Base-by-base conservation (phyloP, 2,888 invertebrate species). In the Peribatodes rhomboidaria region DNA sequence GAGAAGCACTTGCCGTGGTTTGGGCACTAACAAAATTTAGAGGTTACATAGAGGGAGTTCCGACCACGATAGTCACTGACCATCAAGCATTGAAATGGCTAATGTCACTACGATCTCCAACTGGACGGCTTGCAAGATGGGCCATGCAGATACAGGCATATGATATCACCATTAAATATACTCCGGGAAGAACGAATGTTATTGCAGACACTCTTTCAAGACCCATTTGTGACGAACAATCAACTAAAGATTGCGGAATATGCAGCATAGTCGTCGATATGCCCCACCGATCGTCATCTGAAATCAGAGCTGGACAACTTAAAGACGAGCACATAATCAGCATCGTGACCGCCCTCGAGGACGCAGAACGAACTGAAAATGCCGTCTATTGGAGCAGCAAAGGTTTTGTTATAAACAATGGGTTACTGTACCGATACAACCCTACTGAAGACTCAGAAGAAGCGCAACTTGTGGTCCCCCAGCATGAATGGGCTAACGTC, bases 111-210 rank as follows among this genome's bases (percentile, higher is more conserved):
- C 82, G 83, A 55, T 75, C 86, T 13, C 81, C 83, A 0, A 74
- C 79, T 3, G 87, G 85, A 1, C 67, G 90, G 35, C 67, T 93
- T 1, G 85, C 84, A 0, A 62, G 89, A 46, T 93, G 90, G 91
- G 83, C 84, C 0, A 56, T 90, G 2, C 58, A 63, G 4, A 64
- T 93, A 1, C 83, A 87, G 65, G 70, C n/a, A n/a, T n/a, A 81
- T 65, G 75, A 87, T 37, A 71, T 88, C 10, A 71, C 73, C 0
- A 79, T 89, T 0, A 67, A 75, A 16, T 88, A 90, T 63, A 72
- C 73, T 1, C 80, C 80, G 0, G 88, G 89, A 0, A 74, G 67
- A 35, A 66, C 69, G 0, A 86, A 90, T 66, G 74, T 77, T 1
- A 69, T 88, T 0, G 89, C 88, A 3, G n/a, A n/a, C n/a, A n/a